Percentiles rank a stretch among this genome's conserved stretches.
Evolutionary conservation across 1,140 invertebrate genomes (phyloP).

Genomic region (Pantala flavescens): DNA sequence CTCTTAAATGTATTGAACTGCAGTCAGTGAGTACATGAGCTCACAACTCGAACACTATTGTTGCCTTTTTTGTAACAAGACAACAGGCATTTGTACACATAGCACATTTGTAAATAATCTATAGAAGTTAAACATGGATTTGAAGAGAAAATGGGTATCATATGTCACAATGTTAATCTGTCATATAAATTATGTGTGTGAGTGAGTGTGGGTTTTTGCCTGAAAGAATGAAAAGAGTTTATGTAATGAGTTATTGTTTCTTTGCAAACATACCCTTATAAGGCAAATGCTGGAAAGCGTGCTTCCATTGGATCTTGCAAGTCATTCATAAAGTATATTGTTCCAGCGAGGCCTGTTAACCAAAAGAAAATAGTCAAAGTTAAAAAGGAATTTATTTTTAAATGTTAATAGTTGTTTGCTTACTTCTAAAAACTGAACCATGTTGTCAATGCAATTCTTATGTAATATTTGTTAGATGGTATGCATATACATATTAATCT

Average conservation of each 20-base stretch:
- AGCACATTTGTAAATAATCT: conserved; percentile 7
- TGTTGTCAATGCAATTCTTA: background rate
- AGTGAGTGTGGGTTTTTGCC: conserved; percentile 3
- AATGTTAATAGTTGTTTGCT: conserved; percentile 10
- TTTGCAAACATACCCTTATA: conserved; percentile 24
- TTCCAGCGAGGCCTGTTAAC: conserved; percentile 45
- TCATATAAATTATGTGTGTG: conserved; percentile 7
- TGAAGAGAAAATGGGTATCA: background rate
- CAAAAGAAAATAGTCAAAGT: background rate
- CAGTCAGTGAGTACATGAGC: conserved; percentile 4
- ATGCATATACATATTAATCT: background rate
- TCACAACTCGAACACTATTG: background rate
- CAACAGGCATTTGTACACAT: conserved; percentile 3
- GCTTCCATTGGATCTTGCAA: conserved; percentile 46
- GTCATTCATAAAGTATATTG: conserved; percentile 59
- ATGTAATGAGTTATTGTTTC: background rate
- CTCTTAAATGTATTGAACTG: background rate
- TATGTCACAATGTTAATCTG: conserved; percentile 7
- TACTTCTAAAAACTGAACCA: background rate
- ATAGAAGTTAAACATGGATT: background rate
- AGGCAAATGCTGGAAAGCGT: conserved; percentile 52
- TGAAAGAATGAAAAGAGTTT: conserved; percentile 1
- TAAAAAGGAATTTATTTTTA: conserved; percentile 15
- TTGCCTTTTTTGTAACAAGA: conserved; percentile 10
- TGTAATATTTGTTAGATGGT: background rate